Base-by-base conservation (phyloP, 2,888 invertebrate genomes). In the Thalpophila matura region DNA sequence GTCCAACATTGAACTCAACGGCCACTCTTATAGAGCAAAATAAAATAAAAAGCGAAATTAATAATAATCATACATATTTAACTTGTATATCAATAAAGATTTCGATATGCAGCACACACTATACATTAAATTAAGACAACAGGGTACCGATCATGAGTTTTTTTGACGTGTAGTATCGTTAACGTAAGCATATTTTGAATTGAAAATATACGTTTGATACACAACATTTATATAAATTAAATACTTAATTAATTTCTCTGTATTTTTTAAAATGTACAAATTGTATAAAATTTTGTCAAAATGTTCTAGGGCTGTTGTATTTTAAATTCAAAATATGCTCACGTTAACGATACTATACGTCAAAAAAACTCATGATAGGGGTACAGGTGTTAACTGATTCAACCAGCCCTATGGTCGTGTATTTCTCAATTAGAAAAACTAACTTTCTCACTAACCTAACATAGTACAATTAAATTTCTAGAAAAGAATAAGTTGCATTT, bases 401-500 rank as follows among this genome's bases (percentile, higher is more conserved):
- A 81, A 86, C 84, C 88, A 85, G 77, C 86, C 79, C 80, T 70
- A 75, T 82, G 85, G 85, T 89, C 78, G 76, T 89, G 86, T 88
- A 87, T 84, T 89, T 89, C 86, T 89, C 87, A 85, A 87, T 86
- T 86, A 91, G 86, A 90, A 91, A 86, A 82, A 79, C 84, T 86
- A 89, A 83, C 78, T 83, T 85, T 90, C 86, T 93, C 92, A 93
- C 92, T 94, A 94, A 93, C 91, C 93, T 94, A 94, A 91, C 81
- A 83, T 90, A 91, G 85, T 92, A 79, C 77, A 89, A 89, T 89
- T 91, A 89, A 85, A 89, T 84, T 90, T 89, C 92, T 94, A 93
- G 84, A 87, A 89, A 92, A 91, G 86, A 89, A 92, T 93, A 94
- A 93, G 92, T 94, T 94, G 88, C 86, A 86, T 90, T 92, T 95